These are phyloP conservation scores for Cheilinus undulatus DNA, from an alignment of 2,113 vertebrate genomes.

Conservation along the genomic window DNA sequence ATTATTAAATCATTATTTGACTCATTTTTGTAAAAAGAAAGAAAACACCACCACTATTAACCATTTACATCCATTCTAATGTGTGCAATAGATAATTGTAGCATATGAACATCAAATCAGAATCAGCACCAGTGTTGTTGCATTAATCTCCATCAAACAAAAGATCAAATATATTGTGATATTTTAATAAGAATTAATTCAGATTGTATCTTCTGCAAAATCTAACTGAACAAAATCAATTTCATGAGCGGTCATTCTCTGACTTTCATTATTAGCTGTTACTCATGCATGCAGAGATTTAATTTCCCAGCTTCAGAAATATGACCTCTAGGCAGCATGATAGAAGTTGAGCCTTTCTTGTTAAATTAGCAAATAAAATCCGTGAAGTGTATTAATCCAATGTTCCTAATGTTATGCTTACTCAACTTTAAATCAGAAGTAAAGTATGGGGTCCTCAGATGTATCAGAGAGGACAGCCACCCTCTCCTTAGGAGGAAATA, in stretches of 20 bases:
- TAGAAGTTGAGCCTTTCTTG: background rate
- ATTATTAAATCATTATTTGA: background rate
- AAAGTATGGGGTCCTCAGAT: background rate
- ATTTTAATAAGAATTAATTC: background rate
- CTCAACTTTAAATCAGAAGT: background rate
- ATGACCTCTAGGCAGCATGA: background rate
- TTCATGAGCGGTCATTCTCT: conserved; percentile 18
- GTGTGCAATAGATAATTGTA: background rate
- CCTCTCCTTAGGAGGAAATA: no score
- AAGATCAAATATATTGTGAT: conserved; percentile 6
- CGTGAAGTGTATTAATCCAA: background rate
- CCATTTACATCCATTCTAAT: no score
- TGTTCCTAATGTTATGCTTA: background rate
- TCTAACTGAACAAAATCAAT: conserved; percentile 45
- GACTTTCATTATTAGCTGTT: background rate
- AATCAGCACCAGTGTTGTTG: background rate
- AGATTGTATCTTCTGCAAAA: conserved; percentile 30
- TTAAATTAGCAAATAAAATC: background rate
- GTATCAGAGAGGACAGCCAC: background rate
- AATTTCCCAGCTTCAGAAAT: conserved; percentile 7
- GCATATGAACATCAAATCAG: background rate
- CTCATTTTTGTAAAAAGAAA: background rate
- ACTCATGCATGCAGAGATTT: conserved; percentile 22
- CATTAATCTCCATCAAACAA: conserved; percentile 28
- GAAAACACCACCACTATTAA: no score